Percentiles rank a stretch among this genome's conserved stretches.
Evolutionary conservation across 1,140 invertebrate species (phyloP).

Genomic region (Anoplophora glabripennis): DNA sequence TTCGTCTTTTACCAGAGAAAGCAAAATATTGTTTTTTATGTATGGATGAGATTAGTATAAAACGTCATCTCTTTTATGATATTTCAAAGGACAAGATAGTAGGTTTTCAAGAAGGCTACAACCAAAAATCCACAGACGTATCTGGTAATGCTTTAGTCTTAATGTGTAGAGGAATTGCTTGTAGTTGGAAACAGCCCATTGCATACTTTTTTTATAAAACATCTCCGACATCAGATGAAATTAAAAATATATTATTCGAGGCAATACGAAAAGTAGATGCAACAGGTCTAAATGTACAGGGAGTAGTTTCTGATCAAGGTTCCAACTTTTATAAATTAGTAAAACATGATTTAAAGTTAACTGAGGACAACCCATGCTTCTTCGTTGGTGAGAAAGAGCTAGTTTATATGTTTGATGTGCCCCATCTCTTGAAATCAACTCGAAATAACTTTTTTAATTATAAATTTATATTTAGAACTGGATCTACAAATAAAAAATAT

Average conservation of each 20-base stretch:
- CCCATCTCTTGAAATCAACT: constrained; percentile 29
- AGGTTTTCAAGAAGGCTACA: constrained; percentile 8
- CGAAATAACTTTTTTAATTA: constrained; percentile 30
- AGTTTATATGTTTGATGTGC: constrained; percentile 33
- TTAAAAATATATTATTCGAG: constrained; percentile 14
- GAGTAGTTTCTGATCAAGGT: constrained; percentile 9
- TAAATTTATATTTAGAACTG: constrained; percentile 15
- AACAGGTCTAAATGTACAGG: constrained; percentile 10
- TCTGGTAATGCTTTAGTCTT: constrained; percentile 7
- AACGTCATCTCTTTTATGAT: constrained; percentile 11
- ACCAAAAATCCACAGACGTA: constrained; percentile 11
- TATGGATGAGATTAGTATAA: constrained; percentile 13
- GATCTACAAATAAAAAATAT: constrained; percentile 4
- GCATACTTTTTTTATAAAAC: constrained; percentile 17
- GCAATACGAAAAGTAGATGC: constrained; percentile 13
- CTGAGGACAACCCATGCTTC: constrained; percentile 10
- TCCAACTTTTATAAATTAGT: constrained; percentile 21
- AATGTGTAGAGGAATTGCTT: constrained; percentile 12
- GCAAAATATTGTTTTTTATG: constrained; percentile 11
- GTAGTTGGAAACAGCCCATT: constrained; percentile 15
- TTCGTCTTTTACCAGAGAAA: constrained; percentile 1
- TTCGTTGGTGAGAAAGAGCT: constrained; percentile 20
- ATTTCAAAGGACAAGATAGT: constrained; percentile 9
- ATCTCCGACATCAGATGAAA: constrained; percentile 5
- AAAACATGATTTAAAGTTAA: constrained; percentile 8